phyloP scores from a whole-genome alignment of 2,797 vertebrate genomes.

The Squalus acanthias region DNA sequence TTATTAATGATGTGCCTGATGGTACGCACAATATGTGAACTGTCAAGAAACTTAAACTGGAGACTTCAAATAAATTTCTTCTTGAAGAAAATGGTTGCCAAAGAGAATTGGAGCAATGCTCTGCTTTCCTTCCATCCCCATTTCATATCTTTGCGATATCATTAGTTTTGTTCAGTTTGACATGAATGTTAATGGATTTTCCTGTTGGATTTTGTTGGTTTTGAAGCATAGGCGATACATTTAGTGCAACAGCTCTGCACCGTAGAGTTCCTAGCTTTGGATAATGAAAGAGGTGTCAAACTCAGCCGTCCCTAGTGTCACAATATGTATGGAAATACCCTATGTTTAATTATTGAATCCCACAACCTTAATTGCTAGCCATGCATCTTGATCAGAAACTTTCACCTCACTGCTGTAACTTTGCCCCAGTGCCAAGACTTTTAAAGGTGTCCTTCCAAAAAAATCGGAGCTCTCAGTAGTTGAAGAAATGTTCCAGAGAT shows the following conservation, averaged over 20 bases:
- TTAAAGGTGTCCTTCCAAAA: not conserved
- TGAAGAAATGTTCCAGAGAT: not conserved
- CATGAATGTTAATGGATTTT: not conserved
- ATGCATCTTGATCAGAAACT: not conserved
- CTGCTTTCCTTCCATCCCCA: not conserved
- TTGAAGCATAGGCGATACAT: not conserved
- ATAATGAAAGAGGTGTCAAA: not conserved
- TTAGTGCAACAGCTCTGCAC: not conserved
- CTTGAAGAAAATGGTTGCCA: not conserved
- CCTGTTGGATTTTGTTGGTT: not conserved
- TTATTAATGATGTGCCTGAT: not conserved
- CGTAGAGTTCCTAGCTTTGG: not conserved
- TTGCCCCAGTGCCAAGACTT: not conserved
- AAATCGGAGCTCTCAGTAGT: not conserved
- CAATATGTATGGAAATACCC: slow-evolving; percentile 5
- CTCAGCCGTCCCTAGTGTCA: not conserved
- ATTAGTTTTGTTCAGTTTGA: not conserved
- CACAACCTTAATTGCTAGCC: not conserved
- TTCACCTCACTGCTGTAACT: not conserved
- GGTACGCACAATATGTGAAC: not conserved
- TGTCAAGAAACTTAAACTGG: not conserved
- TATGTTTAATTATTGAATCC: not conserved
- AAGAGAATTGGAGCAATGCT: not conserved
- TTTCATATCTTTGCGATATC: not conserved
- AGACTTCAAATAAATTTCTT: not conserved